Conservation (phyloP, 2,888 invertebrate genomes). For the Iphiclides podalirius region DNA sequence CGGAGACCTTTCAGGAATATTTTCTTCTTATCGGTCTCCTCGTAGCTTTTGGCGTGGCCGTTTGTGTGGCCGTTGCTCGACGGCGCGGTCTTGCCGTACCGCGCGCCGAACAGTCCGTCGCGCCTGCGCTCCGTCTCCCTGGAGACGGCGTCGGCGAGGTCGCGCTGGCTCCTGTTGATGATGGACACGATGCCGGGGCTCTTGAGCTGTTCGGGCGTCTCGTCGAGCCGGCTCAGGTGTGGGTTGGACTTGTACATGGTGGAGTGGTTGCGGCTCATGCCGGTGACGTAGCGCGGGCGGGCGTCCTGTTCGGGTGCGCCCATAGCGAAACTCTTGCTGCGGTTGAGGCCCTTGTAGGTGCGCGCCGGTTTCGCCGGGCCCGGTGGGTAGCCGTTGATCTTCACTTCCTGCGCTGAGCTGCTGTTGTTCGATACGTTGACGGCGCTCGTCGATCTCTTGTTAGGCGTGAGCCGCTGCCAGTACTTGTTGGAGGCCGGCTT, state of each 20-base stretch:
- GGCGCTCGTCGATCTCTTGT: constrained; percentile 80
- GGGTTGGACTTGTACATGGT: constrained; percentile 89
- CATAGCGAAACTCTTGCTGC: constrained; percentile 93
- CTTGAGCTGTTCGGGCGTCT: constrained; percentile 86
- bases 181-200: constrained; percentile 93
- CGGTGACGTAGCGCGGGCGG: constrained; percentile 68
- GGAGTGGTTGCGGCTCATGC: constrained; percentile 72
- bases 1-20: constrained; percentile 84
- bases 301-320: constrained; percentile 81
- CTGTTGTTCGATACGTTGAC: constrained; percentile 81
- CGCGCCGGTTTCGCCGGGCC: constrained; percentile 89
- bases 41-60: constrained; percentile 65
- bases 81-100: constrained; percentile 79
- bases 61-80: constrained; percentile 72
- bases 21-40: constrained; percentile 82
- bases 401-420: constrained; percentile 57
- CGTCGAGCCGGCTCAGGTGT: constrained; percentile 85
- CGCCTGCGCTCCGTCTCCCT: constrained; percentile 74
- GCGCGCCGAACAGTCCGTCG: constrained; percentile 76
- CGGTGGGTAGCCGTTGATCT: constrained; percentile 71
- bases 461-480: constrained; percentile 75
- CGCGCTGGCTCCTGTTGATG: constrained; percentile 90
- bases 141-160: constrained; percentile 83
- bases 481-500: constrained; percentile 69
- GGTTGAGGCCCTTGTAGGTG: constrained; percentile 87